These are phyloP conservation scores for Sparus aurata DNA, from an alignment of 2,797 vertebrate species.

Conservation along the genomic window DNA sequence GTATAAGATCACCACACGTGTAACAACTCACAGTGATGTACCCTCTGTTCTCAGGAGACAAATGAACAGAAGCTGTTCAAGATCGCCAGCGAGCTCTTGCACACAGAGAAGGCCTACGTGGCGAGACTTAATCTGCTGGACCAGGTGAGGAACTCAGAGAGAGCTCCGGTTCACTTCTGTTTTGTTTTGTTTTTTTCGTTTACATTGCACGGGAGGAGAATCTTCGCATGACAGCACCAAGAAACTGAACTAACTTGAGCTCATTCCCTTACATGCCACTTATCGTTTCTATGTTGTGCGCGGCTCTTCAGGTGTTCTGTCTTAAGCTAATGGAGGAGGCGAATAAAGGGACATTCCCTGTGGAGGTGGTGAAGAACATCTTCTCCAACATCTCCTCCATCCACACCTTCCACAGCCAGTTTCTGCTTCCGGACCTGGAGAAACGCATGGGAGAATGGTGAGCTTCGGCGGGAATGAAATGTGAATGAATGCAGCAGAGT, in stretches of 20 bases:
- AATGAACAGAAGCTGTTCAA: slow-evolving; percentile 97
- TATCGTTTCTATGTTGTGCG: neutral
- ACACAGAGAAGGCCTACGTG: slow-evolving; percentile 97
- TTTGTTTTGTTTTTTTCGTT: neutral
- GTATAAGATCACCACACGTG: neutral
- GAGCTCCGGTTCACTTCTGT: slow-evolving; percentile 13
- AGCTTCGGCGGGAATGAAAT: slow-evolving; percentile 52
- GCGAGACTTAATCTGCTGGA: slow-evolving; percentile 93
- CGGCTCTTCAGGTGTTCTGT: slow-evolving; percentile 89
- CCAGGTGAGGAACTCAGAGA: slow-evolving; percentile 83
- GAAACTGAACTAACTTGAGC: too few relatives aligned
- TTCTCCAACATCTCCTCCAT: slow-evolving; percentile 99
- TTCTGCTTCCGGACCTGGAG: slow-evolving; percentile 96
- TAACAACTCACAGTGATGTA: neutral
- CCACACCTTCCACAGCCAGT: slow-evolving; percentile 94
- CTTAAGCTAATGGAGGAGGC: slow-evolving; percentile 94
- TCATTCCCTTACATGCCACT: neutral
- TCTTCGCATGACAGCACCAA: neutral
- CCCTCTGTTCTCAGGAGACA: slow-evolving; percentile 87
- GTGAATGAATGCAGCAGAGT: neutral
- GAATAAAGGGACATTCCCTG: slow-evolving; percentile 92
- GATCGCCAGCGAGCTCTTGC: slow-evolving; percentile 96
- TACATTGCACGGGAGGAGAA: neutral
- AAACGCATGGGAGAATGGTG: slow-evolving; percentile 98
- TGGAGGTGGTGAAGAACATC: slow-evolving; percentile 96